phyloP scores from a whole-genome alignment of 2,888 invertebrate genomes.

The Orthosia gothica region DNA sequence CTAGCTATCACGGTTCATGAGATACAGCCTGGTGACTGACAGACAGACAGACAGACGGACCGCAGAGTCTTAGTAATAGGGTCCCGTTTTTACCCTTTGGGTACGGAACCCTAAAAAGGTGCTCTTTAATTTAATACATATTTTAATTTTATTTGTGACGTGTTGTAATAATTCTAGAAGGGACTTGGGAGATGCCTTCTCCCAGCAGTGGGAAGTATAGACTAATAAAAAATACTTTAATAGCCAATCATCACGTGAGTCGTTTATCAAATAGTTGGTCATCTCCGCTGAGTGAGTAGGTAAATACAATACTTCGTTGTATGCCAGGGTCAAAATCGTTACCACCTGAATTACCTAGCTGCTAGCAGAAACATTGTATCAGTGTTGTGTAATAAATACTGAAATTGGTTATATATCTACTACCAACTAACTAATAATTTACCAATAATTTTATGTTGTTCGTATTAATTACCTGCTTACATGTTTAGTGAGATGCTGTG shows the following conservation, averaged over 20 bases:
- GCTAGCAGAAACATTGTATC: neutral
- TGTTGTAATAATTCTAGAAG: too few relatives aligned
- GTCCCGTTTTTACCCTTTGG: too few relatives aligned
- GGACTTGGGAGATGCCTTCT: too few relatives aligned
- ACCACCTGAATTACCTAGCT: conserved; percentile 25
- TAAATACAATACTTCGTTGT: conserved; percentile 25
- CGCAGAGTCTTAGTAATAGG: too few relatives aligned
- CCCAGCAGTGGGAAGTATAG: too few relatives aligned
- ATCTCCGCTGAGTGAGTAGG: conserved; percentile 1
- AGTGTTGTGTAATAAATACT: neutral
- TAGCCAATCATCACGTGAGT: conserved; percentile 5
- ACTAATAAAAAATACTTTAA: neutral
- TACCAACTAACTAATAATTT: too few relatives aligned
- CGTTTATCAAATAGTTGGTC: conserved; percentile 9
- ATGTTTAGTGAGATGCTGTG: conserved; percentile 59
- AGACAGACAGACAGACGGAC: too few relatives aligned
- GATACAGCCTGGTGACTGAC: too few relatives aligned
- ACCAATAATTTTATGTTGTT: neutral
- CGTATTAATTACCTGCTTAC: neutral
- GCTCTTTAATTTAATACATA: too few relatives aligned
- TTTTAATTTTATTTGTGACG: too few relatives aligned
- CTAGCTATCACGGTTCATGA: too few relatives aligned
- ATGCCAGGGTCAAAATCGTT: conserved; percentile 40
- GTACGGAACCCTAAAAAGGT: too few relatives aligned
- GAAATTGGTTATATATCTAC: neutral